phyloP scores from a whole-genome alignment of 2,888 invertebrate species.

The Pardosa pseudoannulata region DNA sequence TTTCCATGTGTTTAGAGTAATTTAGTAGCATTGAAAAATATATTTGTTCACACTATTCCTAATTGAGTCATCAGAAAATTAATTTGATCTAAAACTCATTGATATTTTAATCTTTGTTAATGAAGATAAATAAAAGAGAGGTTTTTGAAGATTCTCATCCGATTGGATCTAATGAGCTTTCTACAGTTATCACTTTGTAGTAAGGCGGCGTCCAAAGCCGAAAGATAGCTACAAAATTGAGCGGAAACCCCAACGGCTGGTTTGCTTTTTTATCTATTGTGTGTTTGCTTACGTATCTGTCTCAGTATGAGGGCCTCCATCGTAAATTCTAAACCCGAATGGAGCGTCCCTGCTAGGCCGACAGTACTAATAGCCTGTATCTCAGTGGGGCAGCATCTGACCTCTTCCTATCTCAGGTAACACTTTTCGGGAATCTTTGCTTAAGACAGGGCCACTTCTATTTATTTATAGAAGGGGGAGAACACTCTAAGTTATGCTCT shows the following conservation, averaged over 20 bases:
- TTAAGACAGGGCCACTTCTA: conserved; percentile 20
- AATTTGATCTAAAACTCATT: too few relatives aligned
- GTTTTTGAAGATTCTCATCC: too few relatives aligned
- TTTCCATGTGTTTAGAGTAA: too few relatives aligned
- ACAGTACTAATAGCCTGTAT: conserved; percentile 69
- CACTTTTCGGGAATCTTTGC: conserved; percentile 39
- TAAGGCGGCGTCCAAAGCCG: conserved; percentile 1
- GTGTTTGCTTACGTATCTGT: conserved; percentile 25
- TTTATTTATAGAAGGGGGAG: conserved; percentile 32
- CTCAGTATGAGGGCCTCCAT: conserved; percentile 55
- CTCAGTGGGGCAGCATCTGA: conserved; percentile 60
- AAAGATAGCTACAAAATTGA: conserved; percentile 30
- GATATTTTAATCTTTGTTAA: too few relatives aligned
- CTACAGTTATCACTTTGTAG: conserved; percentile 27
- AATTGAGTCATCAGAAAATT: too few relatives aligned
- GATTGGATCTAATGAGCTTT: background rate
- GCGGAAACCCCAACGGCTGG: conserved; percentile 38
- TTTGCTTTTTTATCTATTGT: conserved; percentile 52
- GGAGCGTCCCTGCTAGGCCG: conserved; percentile 42
- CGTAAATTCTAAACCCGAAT: conserved; percentile 55
- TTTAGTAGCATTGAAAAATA: too few relatives aligned
- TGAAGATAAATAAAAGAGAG: too few relatives aligned
- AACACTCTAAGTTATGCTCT: background rate
- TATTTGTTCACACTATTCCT: too few relatives aligned
- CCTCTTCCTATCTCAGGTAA: conserved; percentile 27